Base-by-base conservation (phyloP, 2,113 vertebrate genomes). In the Nerophis ophidion region DNA sequence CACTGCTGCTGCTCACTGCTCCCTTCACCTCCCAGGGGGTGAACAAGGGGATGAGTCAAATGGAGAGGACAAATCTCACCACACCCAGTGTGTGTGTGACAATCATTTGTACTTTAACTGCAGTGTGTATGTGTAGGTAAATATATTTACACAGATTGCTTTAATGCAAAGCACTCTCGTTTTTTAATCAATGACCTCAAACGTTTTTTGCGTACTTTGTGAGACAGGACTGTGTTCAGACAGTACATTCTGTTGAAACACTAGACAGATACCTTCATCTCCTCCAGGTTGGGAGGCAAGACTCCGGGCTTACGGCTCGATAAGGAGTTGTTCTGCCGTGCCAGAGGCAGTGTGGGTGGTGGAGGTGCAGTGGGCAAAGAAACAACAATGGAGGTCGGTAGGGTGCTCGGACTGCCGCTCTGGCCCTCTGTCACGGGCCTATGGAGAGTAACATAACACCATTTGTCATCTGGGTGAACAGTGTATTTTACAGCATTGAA, bases 261-360 rank as follows among this genome's bases (percentile, higher is more conserved):
- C 5, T 58, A 57, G 61, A 3, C 15, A 61, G 44, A 63, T 72
- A 97, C 97, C 95, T 99, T 99, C 89, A 98, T 86, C 70, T 99
- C 97, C 40, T 99, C 97, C 89, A 99, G 60, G 79, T 93, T 98
- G n/a, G 93, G 81, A 8, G 97, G 96, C 1, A 99, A 84, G 0
- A 91, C 89, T 40, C 95, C 95, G 3, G 92, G 93, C 70, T 93
- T 98, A 71, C 94, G 92, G 76, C 64, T 89, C 1, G 91, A 83
- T 57, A 88, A 64, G 33, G 66, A 82, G 65, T 68, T 85, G 45
- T 83, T 93, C 56, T 89, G 90, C 40, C 92, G 87, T 3, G 79
- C 47, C 1, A 71, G 7, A 50, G 76, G 48, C 49, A 60, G 44
- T 1, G 80, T 60, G 6, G 83, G 68, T 19, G 84, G 71, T 0